A percentile compares a stretch with the other conserved stretches of the same genome.
Evolutionary conservation across 2,888 invertebrate genomes (phyloP).

Genomic region (Phyllotreta cruciferae): DNA sequence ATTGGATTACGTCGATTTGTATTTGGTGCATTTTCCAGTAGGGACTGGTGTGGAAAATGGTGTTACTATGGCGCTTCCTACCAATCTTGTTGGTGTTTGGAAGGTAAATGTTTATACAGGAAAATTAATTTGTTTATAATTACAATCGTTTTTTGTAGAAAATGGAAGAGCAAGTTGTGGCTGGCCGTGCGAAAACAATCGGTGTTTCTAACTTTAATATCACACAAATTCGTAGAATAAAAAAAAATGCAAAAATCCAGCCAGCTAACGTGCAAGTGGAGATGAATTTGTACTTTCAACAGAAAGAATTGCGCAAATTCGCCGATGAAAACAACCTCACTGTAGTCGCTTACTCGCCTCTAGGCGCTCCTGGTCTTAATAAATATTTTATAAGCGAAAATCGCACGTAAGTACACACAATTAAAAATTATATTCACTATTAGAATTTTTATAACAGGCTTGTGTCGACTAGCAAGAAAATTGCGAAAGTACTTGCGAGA

Average conservation of each 20-base stretch:
- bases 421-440: too few species aligned
- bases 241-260: conserved; percentile 60
- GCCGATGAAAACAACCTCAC: conserved; percentile 29
- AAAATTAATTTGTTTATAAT: background rate
- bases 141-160: conserved; percentile 19
- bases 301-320: conserved; percentile 54
- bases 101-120: conserved; percentile 58
- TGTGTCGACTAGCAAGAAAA: too few species aligned
- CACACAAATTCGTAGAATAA: conserved; percentile 25
- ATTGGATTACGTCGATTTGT: conserved; percentile 80
- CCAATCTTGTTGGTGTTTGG: conserved; percentile 76
- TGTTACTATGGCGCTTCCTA: conserved; percentile 65
- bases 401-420: background rate
- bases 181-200: conserved; percentile 77
- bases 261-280: conserved; percentile 74
- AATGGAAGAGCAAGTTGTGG: conserved; percentile 70
- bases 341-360: conserved; percentile 57
- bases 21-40: conserved; percentile 79
- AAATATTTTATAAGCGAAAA: conserved; percentile 49
- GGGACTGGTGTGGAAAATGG: conserved; percentile 64
- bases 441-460: too few species aligned
- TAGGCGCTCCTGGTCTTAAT: conserved; percentile 59
- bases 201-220: conserved; percentile 69
- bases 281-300: conserved; percentile 61
- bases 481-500: too few species aligned